Conservation (phyloP, 1,140 invertebrate species). For the Rhagoletis pomonella region DNA sequence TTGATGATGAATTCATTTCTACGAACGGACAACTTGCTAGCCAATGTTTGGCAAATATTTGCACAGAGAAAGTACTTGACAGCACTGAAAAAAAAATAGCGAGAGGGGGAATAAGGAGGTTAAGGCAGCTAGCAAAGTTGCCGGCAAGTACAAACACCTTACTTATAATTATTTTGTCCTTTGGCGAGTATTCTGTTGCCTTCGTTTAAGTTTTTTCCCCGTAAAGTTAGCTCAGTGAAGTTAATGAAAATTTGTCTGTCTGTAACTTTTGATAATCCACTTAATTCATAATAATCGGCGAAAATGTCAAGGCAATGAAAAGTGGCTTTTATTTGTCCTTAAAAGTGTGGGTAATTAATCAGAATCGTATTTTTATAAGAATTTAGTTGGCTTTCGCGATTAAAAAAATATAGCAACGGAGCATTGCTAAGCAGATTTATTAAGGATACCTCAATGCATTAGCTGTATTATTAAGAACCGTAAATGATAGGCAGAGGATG, state of each 20-base stretch:
- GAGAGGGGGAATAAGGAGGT: too few species aligned
- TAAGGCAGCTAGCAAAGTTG: too few species aligned
- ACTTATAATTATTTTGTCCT: too few species aligned
- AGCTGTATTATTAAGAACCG: too few species aligned
- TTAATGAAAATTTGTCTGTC: constrained; percentile 33
- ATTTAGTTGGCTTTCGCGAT: neutral
- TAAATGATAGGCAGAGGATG: too few species aligned
- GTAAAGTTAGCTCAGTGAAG: neutral
- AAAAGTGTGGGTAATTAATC: constrained; percentile 27
- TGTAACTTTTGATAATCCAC: constrained; percentile 23
- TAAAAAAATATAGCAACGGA: neutral
- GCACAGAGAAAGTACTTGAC: neutral
- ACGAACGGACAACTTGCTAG: neutral
- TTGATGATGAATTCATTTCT: constrained; percentile 36
- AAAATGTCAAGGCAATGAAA: constrained; percentile 21
- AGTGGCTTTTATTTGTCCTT: neutral
- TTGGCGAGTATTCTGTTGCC: too few species aligned
- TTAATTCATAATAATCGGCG: constrained; percentile 31
- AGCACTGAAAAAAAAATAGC: too few species aligned
- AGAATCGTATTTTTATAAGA: neutral
- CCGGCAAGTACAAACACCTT: too few species aligned
- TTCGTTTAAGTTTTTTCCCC: neutral
- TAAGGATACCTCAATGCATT: too few species aligned
- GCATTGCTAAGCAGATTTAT: neutral
- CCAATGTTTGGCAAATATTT: constrained; percentile 22